Percentiles rank a stretch among this genome's conserved stretches.
Evolutionary conservation across 2,888 invertebrate species (phyloP).

Genomic region (Brachynemurus nebulosus): DNA sequence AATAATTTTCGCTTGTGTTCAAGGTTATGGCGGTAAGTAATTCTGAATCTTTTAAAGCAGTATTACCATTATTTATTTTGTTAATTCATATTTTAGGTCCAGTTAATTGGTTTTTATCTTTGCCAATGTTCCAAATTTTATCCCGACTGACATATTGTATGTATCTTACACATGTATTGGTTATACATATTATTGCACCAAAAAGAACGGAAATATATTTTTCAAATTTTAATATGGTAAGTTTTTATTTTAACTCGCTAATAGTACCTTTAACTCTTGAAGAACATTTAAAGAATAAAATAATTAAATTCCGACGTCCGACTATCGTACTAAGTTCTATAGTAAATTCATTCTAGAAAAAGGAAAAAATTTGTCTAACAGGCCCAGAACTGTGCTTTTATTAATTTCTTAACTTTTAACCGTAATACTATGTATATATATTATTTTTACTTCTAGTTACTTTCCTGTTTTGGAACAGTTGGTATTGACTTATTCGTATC

Average conservation of each 20-base stretch:
- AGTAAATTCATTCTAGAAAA: too few relatives aligned
- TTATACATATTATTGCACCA: too few relatives aligned
- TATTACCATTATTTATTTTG: not conserved
- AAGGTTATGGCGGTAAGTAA: not conserved
- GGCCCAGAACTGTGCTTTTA: too few relatives aligned
- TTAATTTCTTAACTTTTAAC: not conserved
- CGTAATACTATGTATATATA: not conserved
- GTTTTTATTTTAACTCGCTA: too few relatives aligned
- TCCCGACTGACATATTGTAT: not conserved
- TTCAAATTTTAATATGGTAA: not conserved
- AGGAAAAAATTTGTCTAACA: too few relatives aligned
- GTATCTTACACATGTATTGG: not conserved
- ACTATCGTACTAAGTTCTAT: too few relatives aligned
- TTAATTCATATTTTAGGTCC: not conserved
- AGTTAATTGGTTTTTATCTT: not conserved
- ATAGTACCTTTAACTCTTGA: too few relatives aligned
- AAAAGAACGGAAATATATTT: not conserved
- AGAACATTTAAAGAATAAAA: too few relatives aligned
- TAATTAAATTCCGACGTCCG: too few relatives aligned
- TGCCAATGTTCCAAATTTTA: not conserved
- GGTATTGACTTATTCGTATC: not conserved
- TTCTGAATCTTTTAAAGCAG: not conserved
- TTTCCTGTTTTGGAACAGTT: not conserved
- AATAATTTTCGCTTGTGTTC: not conserved
- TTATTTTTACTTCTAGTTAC: not conserved